Base-by-base conservation (phyloP, 2,888 invertebrate species). In the Tachystola acroxantha region DNA sequence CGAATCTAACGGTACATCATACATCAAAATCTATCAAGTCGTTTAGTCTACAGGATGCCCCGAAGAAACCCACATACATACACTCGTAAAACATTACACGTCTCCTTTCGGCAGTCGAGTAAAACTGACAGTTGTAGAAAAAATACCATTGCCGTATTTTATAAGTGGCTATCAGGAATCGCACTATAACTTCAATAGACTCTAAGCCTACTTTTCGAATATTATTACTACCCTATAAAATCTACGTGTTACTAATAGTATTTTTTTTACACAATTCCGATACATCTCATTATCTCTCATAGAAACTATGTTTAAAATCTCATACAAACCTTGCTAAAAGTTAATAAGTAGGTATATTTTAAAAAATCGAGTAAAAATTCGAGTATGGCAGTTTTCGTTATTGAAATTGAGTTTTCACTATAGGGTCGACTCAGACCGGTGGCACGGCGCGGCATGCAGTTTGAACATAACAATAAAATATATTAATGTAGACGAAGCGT, bases 361-460 rank as follows among this genome's bases (percentile, higher is more conserved):
- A 20, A 20, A 16, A 16, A 16, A 16, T 16, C 6, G 40, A 46
- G 51, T 61, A 54, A 65, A 73, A 80, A 77, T 75, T 81, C 76
- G 75, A 78, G 58, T 69, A 66, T 55, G 79, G 80, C 81, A 81
- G 81, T 79, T 65, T 65, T 57, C 57, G 66, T 70, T 65, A 46
- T 50, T 48, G 46, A 43, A 60, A 46, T 57, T 35, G 36, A 37
- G 31, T 38, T 6, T 20, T 24, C n/a, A 26, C 29, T 28, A n/a
- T n/a, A n/a, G n/a, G n/a, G n/a, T n/a, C n/a, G n/a, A n/a, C n/a
- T n/a, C n/a, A n/a, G n/a, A n/a, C n/a, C n/a, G n/a, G n/a, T n/a
- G n/a, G n/a, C n/a, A n/a, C n/a, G n/a, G n/a, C n/a, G n/a, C n/a
- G n/a, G n/a, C n/a, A n/a, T n/a, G n/a, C n/a, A n/a, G n/a, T n/a